Conservation (phyloP, 2,113 vertebrate genomes). For the Microtus pennsylvanicus region DNA sequence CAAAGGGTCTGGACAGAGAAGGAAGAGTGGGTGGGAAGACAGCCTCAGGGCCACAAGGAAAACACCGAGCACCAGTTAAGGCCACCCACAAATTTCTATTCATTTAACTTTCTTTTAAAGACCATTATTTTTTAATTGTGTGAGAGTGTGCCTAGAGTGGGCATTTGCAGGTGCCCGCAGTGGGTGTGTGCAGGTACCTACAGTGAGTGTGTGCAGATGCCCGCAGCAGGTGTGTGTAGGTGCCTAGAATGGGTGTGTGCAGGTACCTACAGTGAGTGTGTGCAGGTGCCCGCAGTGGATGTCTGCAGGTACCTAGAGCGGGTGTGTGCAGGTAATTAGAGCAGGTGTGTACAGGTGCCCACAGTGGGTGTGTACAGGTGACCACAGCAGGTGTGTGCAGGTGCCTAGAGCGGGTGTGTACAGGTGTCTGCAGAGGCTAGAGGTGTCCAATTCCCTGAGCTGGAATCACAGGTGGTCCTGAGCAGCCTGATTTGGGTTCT, state of each 20-base stretch:
- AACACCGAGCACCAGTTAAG: neutral
- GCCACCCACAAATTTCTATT: neutral
- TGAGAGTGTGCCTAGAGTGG: neutral
- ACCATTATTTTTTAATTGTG: neutral
- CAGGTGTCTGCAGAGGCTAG: neutral
- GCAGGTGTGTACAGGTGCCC: neutral
- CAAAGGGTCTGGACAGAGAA: neutral
- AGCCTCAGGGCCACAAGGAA: neutral
- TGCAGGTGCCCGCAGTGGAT: no score
- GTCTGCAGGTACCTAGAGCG: neutral
- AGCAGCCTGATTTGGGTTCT: no score
- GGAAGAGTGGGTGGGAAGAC: neutral
- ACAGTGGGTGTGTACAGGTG: neutral
- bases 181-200: no score
- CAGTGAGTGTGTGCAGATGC: no score
- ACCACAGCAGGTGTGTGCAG: no score
- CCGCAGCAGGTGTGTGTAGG: neutral
- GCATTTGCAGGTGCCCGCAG: neutral
- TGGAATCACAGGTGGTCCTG: neutral
- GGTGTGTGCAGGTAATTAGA: neutral
- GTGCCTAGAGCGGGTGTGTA: neutral
- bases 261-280: no score
- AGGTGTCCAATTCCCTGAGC: neutral
- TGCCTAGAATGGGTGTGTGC: neutral
- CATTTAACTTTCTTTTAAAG: neutral